Evolutionary conservation across 2,113 vertebrate species (phyloP), one percentile per base, ranked within the genome.

Genomic region (Naja naja): DNA sequence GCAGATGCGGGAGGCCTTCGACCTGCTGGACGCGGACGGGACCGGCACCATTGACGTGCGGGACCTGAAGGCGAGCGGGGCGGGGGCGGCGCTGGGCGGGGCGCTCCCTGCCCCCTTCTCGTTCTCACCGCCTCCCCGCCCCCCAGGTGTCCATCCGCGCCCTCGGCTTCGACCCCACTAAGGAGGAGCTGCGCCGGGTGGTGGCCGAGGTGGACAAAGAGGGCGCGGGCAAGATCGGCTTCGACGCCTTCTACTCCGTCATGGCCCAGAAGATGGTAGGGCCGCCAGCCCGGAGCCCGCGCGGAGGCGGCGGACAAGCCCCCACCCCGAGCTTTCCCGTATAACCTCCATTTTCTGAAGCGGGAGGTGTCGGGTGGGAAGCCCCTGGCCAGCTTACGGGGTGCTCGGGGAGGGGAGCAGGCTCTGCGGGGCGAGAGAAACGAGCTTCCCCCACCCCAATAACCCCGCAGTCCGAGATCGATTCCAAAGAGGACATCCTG

Each of bases 401-500:
- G n/a, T n/a, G n/a, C n/a, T n/a, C n/a, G 23, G 45, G 9, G 12
- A 1, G 22, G 25, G 1, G 11, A 5, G 30, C 9, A 34, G 69
- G 34, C 23, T 30, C 52, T 2, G 64, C 64, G 30, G 11, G 64
- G 30, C 30, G 30, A 34, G 64, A 34, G n/a, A 20, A 39, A 39
- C 34, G 16, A 39, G 14, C n/a, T 93, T 91, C 92, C 95, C 93
- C 93, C 86, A 25, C 1, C 69, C 27, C 4, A 1, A 49, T 49
- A 49, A 49, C 64, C 60, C 1, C n/a, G 14, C 69, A 2, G 3
- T 16, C 60, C 6, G 96, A 96, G 94, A 9, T 27, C 3, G 92
- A 93, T 94, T 94, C 94, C 89, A 39, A 95, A 52, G 92, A 93
- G 74, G 94, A 95, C 87, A 96, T 94, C n/a, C 91, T 95, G 56